Evolutionary conservation across 2,888 invertebrate genomes (phyloP), one percentile per base, ranked within the genome.

Genomic region (Silvanus unidentatus): DNA sequence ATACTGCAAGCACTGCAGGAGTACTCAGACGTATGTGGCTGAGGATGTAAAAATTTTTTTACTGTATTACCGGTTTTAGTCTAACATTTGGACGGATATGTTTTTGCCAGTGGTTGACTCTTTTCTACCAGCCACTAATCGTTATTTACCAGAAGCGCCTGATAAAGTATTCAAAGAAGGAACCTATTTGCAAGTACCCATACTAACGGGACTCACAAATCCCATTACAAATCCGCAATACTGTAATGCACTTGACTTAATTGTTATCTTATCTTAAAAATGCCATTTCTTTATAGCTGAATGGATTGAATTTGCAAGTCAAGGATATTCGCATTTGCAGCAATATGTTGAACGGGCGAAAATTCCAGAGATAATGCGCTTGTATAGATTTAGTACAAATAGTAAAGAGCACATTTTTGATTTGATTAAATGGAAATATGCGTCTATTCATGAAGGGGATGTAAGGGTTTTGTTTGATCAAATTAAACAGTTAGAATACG

Each of bases 161-260:
- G 61, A 72, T 27, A 68, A 70, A 47, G 77, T 78, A 34, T 66
- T 85, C 16, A 73, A 75, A 49, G 64, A 68, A 32, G 75, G 78
- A 44, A 71, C 74, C 46, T 77, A 74, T 55, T 68, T 75, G 44
- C 77, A 79, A 65, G 76, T 86, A 11, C 82, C 86, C 16, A 69
- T 86, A 37, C 69, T 88, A 43, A 75, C 84, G 40, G 87, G 87
- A 14, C 76, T 83, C 40, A 78, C 80, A n/a, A 79, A 79, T 57
- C 78, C 84, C 8, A 50, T 68, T 12, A 51, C 59, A 9, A 57
- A 64, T 47, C 52, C 59, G 10, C 58, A 67, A 45, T 54, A 57
- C 42, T 50, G 66, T 62, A 58, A 32, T 12, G 22, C 22, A 8
- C 59, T 48, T 6, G 12, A 6, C 3, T 37, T 37, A 37, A 37